phyloP scores from a whole-genome alignment of 2,113 vertebrate species.

The Ptilorrhoa leucosticta region DNA sequence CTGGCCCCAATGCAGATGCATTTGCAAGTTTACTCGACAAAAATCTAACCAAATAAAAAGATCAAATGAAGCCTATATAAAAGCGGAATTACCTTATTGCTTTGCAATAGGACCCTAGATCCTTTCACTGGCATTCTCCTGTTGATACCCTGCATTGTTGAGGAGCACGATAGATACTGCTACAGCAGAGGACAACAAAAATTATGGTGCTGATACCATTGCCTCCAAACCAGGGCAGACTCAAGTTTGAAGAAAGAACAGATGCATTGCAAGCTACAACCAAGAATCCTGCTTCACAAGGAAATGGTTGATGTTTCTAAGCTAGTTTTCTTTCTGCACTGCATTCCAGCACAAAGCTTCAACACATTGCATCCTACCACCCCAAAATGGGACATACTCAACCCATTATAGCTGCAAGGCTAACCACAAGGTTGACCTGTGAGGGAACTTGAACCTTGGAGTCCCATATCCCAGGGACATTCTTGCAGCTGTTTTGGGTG shows the following conservation, averaged over 20 bases:
- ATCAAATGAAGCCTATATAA: not conserved
- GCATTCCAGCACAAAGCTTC: not conserved
- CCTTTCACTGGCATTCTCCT: not conserved
- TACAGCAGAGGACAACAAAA: not conserved
- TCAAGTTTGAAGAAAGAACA: not conserved
- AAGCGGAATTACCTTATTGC: not conserved
- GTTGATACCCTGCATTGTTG: not conserved
- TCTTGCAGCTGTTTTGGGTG: not conserved
- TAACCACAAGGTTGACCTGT: not conserved
- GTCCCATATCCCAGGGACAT: not conserved
- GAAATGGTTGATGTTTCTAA: not conserved
- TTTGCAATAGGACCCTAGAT: not conserved
- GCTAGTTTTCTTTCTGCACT: not conserved
- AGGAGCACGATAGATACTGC: rapidly evolving
- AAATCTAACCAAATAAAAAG: not conserved
- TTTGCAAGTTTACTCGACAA: not conserved
- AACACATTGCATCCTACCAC: not conserved
- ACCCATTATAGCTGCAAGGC: not conserved
- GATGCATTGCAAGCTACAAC: not conserved
- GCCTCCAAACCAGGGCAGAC: not conserved
- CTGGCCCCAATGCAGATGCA: not conserved
- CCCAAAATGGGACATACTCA: not conserved
- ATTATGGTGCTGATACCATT: not conserved
- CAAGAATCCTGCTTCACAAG: not conserved
- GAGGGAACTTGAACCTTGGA: not conserved